These are phyloP conservation scores for Calyptommatus sinebrachiatus DNA, from an alignment of 2,113 vertebrate genomes.

Conservation along the genomic window DNA sequence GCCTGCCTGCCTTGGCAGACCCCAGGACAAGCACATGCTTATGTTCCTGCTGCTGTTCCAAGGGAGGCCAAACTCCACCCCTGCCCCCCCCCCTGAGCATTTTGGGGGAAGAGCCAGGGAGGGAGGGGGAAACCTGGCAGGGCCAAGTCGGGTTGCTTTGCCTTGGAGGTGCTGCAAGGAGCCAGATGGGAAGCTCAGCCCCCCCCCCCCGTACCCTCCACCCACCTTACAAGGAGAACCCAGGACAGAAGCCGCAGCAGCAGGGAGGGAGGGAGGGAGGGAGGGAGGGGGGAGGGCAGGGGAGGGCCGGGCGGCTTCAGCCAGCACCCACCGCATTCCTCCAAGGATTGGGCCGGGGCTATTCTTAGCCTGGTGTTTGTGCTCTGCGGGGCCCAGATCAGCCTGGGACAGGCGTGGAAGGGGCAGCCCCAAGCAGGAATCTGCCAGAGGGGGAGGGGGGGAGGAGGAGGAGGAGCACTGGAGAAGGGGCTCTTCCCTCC, in stretches of 20 bases:
- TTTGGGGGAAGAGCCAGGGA: no score
- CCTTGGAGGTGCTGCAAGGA: not conserved
- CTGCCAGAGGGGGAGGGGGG: not conserved
- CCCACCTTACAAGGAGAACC: not conserved
- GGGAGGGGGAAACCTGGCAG: no score
- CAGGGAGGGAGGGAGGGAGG: no score
- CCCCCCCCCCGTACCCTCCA: not conserved
- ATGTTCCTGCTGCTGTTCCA: not conserved
- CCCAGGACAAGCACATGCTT: not conserved
- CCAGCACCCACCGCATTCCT: conserved; percentile 2
- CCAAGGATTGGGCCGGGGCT: not conserved
- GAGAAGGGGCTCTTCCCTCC: not conserved
- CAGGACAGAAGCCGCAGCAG: not conserved
- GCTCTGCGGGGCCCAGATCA: not conserved
- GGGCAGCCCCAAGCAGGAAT: not conserved
- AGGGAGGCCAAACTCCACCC: not conserved
- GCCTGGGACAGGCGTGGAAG: not conserved
- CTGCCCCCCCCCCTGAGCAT: not conserved
- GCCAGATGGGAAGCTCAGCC: not conserved
- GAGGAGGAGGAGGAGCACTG: not conserved
- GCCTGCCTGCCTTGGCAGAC: not conserved
- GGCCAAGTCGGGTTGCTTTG: not conserved
- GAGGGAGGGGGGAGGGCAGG: no score
- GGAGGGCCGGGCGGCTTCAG: not conserved
- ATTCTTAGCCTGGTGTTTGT: conserved; percentile 21